Conservation (phyloP, 2,797 vertebrate genomes). For the Acrocephalus scirpaceus region DNA sequence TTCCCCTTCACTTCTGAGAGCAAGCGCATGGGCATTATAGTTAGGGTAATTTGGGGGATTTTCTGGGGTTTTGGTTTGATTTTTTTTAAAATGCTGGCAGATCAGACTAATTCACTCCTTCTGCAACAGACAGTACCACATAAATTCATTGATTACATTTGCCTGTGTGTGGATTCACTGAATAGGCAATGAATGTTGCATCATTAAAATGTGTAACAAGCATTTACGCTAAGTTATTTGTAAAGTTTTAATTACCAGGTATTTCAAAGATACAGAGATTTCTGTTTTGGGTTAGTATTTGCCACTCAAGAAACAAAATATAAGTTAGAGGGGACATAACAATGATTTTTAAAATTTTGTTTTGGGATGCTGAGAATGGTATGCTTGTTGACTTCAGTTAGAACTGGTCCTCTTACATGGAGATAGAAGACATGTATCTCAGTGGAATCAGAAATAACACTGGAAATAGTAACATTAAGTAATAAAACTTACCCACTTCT, state of each 20-base stretch:
- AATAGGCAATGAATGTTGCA: not conserved
- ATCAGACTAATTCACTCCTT: not conserved
- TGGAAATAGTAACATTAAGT: not conserved
- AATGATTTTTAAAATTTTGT: not conserved
- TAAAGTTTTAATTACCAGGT: not conserved
- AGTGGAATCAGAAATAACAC: not conserved
- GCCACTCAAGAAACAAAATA: not conserved
- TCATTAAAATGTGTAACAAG: not conserved
- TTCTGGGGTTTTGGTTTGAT: not conserved
- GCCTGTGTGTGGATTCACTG: not conserved
- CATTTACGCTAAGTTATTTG: not conserved
- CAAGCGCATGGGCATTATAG: constrained; percentile 98
- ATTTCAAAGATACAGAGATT: not conserved
- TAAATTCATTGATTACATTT: not conserved
- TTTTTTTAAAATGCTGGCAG: not conserved
- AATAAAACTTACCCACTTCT: not conserved
- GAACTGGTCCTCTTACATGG: not conserved
- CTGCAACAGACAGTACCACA: not conserved
- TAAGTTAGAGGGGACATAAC: not conserved
- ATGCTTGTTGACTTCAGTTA: not conserved
- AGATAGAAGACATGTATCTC: not conserved
- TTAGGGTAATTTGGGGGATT: constrained; percentile 79
- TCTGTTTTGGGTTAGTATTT: not conserved
- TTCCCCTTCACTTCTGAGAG: constrained; percentile 98
- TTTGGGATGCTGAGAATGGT: not conserved